These are phyloP conservation scores for Hirundichthys speculiger DNA, from an alignment of 2,113 vertebrate species.

Conservation along the genomic window DNA sequence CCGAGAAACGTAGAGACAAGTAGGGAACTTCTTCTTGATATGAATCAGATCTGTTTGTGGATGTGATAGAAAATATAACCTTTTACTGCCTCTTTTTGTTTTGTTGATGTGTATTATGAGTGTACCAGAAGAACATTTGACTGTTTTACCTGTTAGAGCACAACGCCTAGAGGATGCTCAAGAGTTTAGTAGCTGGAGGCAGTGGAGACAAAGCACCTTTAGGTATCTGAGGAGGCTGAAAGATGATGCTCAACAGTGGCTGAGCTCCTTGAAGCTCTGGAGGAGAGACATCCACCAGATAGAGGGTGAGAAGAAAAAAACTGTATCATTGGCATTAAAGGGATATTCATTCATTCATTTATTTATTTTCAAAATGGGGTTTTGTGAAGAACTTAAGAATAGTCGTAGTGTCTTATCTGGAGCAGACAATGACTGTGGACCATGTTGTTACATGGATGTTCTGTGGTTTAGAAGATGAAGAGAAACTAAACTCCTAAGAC, in stretches of 20 bases:
- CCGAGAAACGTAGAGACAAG: conserved; percentile 84
- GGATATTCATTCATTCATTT: too few relatives aligned
- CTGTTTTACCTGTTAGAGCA: conserved; percentile 38
- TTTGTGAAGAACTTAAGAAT: too few relatives aligned
- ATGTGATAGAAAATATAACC: not conserved
- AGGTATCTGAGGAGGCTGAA: conserved; percentile 79
- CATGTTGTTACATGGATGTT: too few relatives aligned
- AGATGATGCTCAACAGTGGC: conserved; percentile 71
- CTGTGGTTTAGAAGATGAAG: too few relatives aligned
- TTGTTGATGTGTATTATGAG: not conserved
- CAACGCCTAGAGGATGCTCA: conserved; percentile 58
- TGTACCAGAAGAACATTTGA: not conserved
- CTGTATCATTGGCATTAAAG: not conserved
- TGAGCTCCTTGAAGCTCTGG: conserved; percentile 87
- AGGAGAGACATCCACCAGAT: conserved; percentile 83
- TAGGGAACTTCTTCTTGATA: conserved; percentile 42
- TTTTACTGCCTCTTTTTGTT: not conserved
- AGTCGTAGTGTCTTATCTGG: too few relatives aligned
- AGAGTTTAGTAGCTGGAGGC: conserved; percentile 77
- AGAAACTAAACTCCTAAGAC: too few relatives aligned
- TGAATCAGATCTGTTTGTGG: not conserved
- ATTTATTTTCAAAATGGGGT: too few relatives aligned
- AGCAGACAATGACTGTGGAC: too few relatives aligned
- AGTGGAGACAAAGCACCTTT: conserved; percentile 78
- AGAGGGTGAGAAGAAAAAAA: conserved; percentile 59